Evolutionary conservation across 2,888 invertebrate species (phyloP), one percentile per base, ranked within the genome.

Genomic region (Meiosimyza platycephala): DNA sequence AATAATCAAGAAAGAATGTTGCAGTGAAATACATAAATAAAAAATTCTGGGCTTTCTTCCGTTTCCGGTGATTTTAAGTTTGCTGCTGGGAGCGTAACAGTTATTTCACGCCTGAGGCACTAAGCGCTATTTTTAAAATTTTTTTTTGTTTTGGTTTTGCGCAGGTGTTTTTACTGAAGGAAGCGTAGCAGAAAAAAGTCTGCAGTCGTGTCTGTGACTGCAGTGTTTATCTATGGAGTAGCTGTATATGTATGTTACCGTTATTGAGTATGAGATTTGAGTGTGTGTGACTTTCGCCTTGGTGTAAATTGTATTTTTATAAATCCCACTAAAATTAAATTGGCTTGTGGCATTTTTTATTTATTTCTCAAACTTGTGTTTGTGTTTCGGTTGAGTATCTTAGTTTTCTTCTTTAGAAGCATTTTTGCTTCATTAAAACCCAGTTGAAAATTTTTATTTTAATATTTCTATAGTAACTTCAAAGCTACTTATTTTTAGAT

Each of bases 261-360:
- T 40, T 40, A 40, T 7, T 40, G 40, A 40, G 40, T 40, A 9
- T 40, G 9, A 9, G 40, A 1, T 40, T 6, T 2, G 40, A 2
- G 40, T 40, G 6, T 40, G 40, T 40, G 40, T 40, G 6, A 40
- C 40, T 40, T 16, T 6, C 55, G 9, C n/a, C n/a, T n/a, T 18
- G 11, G 55, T 55, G 55, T n/a, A 55, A 55, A 55, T 55, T 55
- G 18, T 55, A 55, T 55, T 55, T 55, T n/a, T 55, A 55, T 55
- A 55, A 55, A n/a, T 55, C 55, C 55, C 18, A 55, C 55, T n/a
- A 55, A 55, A 55, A 55, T 55, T 55, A 55, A 55, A 55, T n/a
- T 55, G 55, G 55, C 55, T 55, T 55, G 55, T n/a, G 55, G 55
- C 55, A 55, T 55, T 55, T 55, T 55, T 55, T 55, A 55, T 55